These are phyloP conservation scores for Halichoeres trimaculatus DNA, from an alignment of 2,113 vertebrate genomes.

Conservation along the genomic window DNA sequence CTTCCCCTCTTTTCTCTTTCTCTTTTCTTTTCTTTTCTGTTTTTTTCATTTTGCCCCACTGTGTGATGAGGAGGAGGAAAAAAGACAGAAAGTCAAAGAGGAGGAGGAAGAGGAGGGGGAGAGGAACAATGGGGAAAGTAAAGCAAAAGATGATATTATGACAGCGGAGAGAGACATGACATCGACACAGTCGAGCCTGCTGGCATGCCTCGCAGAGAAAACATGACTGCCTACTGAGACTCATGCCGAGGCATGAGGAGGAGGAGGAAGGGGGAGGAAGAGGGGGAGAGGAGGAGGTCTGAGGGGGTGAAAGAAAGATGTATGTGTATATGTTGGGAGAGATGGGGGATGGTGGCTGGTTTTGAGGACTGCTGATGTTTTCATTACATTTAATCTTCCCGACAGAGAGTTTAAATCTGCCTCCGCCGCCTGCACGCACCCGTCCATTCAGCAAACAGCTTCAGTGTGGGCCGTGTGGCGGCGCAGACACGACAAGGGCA, in stretches of 20 bases:
- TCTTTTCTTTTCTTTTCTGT: conserved; percentile 39
- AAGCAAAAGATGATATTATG: conserved; percentile 73
- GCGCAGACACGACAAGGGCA: not conserved
- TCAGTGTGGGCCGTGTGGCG: conserved; percentile 20
- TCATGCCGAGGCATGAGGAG: conserved; percentile 42
- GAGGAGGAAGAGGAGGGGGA: conserved; percentile 6
- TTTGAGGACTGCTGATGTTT: conserved; percentile 38
- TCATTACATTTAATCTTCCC: conserved; percentile 48
- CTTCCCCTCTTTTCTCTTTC: conserved; percentile 38
- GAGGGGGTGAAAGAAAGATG: conserved; percentile 13
- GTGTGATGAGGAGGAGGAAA: conserved; percentile 38
- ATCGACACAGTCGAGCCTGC: conserved; percentile 47
- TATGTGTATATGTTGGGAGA: not conserved
- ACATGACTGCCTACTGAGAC: conserved; percentile 64
- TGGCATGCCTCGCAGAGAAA: conserved; percentile 68
- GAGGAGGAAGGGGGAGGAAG: not conserved
- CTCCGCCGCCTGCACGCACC: not conserved
- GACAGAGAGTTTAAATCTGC: conserved; percentile 37
- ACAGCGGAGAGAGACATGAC: conserved; percentile 68
- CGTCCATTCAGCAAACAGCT: conserved; percentile 33
- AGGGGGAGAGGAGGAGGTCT: not conserved
- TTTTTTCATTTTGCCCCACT: conserved; percentile 26
- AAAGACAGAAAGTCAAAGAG: conserved; percentile 34
- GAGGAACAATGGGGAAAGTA: conserved; percentile 68
- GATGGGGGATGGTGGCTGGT: conserved; percentile 15